phyloP scores from a whole-genome alignment of 2,888 invertebrate species.

The Drosophila stalkeri region DNA sequence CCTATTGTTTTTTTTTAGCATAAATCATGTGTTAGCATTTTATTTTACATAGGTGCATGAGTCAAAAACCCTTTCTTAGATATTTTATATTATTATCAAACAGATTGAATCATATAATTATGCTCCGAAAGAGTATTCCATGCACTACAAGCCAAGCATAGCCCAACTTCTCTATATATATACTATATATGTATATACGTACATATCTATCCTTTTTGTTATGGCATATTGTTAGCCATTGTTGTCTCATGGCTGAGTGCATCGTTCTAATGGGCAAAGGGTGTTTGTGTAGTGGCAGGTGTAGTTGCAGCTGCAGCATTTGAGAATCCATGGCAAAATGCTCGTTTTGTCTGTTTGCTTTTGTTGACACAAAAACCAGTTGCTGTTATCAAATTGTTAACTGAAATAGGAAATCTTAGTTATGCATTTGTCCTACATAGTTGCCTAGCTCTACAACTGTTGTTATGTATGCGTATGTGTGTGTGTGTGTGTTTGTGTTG shows the following conservation, averaged over 20 bases:
- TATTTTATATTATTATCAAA: no score
- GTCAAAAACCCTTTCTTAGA: no score
- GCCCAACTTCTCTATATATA: not conserved
- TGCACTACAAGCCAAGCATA: not conserved
- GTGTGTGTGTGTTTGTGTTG: constrained; percentile 20
- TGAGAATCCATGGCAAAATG: constrained; percentile 42
- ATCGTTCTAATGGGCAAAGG: constrained; percentile 21
- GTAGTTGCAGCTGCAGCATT: constrained; percentile 11
- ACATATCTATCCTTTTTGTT: constrained; percentile 30
- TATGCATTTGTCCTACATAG: constrained; percentile 63
- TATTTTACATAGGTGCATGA: no score
- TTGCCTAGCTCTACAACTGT: constrained; percentile 42
- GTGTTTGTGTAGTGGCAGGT: constrained; percentile 5
- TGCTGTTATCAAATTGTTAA: constrained; percentile 75
- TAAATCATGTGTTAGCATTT: no score
- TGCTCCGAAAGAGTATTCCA: not conserved
- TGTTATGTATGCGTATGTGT: constrained; percentile 8
- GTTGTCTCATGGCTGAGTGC: constrained; percentile 64
- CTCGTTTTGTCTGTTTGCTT: constrained; percentile 38
- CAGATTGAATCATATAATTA: no score
- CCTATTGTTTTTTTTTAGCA: no score
- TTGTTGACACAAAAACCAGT: constrained; percentile 71
- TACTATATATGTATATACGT: not conserved
- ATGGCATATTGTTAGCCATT: constrained; percentile 70
- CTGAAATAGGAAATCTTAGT: constrained; percentile 79